Evolutionary conservation across 2,888 invertebrate genomes (phyloP).

Genomic region (Eupithecia subfuscata): DNA sequence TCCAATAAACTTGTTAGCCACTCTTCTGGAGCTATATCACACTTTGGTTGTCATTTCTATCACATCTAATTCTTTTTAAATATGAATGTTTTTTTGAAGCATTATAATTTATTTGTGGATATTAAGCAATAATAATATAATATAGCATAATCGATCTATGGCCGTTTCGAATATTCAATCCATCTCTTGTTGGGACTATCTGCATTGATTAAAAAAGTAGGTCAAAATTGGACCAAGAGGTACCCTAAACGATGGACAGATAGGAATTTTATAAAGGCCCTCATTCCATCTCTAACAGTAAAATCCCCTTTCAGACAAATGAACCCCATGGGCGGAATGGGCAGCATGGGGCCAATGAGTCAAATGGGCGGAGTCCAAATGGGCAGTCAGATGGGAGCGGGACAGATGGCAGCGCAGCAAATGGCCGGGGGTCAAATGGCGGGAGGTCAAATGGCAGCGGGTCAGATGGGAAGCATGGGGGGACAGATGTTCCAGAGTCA

Average conservation of each 20-base stretch:
- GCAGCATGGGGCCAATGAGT: constrained; percentile 77
- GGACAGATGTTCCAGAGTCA: constrained; percentile 85
- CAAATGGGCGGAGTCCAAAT: constrained; percentile 75
- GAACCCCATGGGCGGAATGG: constrained; percentile 77
- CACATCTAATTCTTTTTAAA: too few species aligned
- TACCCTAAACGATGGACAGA: background rate
- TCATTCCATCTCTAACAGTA: background rate
- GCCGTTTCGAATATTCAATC: background rate
- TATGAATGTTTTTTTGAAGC: too few species aligned
- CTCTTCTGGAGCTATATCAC: too few species aligned
- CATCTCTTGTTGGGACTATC: background rate
- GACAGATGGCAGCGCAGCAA: constrained; percentile 70
- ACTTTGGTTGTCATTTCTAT: too few species aligned
- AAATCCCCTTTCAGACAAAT: constrained; percentile 67
- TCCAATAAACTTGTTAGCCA: background rate
- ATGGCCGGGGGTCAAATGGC: constrained; percentile 72
- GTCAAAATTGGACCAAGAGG: too few species aligned
- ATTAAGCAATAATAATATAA: too few species aligned
- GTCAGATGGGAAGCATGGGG: constrained; percentile 76
- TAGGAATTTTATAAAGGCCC: background rate
- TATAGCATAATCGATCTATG: too few species aligned
- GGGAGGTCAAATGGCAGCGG: constrained; percentile 79
- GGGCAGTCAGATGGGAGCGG: constrained; percentile 68
- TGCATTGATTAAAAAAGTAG: background rate
- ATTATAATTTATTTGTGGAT: too few species aligned